Evolutionary conservation across 2,113 vertebrate species (phyloP), one percentile per base, ranked within the genome.

Genomic region (Neogobius melanostomus): DNA sequence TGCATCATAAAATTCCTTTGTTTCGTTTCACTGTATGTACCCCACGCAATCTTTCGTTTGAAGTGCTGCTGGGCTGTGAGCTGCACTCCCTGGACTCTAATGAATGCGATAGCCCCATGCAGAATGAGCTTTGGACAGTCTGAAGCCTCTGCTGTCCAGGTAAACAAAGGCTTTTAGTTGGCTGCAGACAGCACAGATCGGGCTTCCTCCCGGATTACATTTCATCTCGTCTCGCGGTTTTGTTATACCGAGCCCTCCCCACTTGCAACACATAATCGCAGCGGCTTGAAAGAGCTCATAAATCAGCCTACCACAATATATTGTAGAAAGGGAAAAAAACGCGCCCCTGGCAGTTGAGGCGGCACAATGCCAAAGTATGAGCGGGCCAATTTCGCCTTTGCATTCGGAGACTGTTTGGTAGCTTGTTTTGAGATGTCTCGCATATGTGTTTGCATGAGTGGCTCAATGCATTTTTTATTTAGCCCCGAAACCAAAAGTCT

Each of bases 251-350:
- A 51, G 51, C 81, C 78, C 75, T 43, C 78, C 66, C 56, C 49
- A 56, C 60, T 71, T 47, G 60, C 82, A 75, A 71, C 68, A 85
- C 75, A 85, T 86, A 86, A 84, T 84, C 79, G 43, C 75, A 15
- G 28, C 75, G 62, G 80, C 82, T 77, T 86, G 82, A 87, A 88
- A 87, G 80, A 78, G 59, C 83, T 82, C 83, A 84, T 88, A 86
- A 88, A 88, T 88, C 85, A 85, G 85, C 59, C 75, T 68, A 78
- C 75, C 82, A 79, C 84, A 87, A 77, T 90, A 79, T 75, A 79
- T 80, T 70, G 80, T 71, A 56, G 66, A 74, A 75, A 74, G 72
- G 21, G 21, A 57, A 68, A 81, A 80, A 84, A 82, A 80, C 71
- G 70, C 11, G 61, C 73, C 73, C 75, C 53, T 81, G 87, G 85